Percentiles rank a stretch among this genome's conserved stretches.
Conservation (phyloP, 2,888 invertebrate species). For the Cheilosia grossa region DNA sequence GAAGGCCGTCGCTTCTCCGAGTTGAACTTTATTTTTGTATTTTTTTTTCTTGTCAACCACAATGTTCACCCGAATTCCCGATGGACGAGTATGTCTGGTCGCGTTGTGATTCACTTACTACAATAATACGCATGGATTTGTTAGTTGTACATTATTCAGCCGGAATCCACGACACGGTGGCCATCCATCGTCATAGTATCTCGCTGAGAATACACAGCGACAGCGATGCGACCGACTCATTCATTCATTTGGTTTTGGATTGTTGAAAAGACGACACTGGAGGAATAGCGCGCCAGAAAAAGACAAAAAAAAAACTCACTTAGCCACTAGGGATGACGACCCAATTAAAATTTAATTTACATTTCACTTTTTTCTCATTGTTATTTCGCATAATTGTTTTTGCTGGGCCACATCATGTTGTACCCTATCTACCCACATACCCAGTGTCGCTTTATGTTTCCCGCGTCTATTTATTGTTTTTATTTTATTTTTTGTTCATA, state of each 20-base stretch:
- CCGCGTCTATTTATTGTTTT: slow-evolving; percentile 24
- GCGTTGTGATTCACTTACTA: slow-evolving; percentile 44
- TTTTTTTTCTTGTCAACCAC: slow-evolving; percentile 14
- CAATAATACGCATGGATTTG: slow-evolving; percentile 53
- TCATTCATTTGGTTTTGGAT: slow-evolving; percentile 11
- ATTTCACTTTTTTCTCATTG: slow-evolving; percentile 22
- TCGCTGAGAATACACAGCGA: background rate
- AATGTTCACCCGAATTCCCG: slow-evolving; percentile 31
- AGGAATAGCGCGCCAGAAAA: background rate
- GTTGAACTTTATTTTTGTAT: background rate
- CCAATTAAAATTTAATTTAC: slow-evolving; percentile 71
- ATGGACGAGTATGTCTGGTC: slow-evolving; percentile 51
- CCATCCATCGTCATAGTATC: slow-evolving; percentile 14
- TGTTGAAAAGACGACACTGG: background rate
- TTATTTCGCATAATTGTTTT: slow-evolving; percentile 62
- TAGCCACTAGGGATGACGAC: slow-evolving; percentile 53
- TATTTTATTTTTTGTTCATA: background rate
- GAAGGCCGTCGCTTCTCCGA: slow-evolving; percentile 6
- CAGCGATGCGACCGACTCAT: slow-evolving; percentile 27
- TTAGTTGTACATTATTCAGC: slow-evolving; percentile 60
- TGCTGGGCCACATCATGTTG: slow-evolving; percentile 11
- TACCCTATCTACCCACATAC: background rate
- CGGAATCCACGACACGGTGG: slow-evolving; percentile 1
- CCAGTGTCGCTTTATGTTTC: background rate
- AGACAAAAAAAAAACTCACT: slow-evolving; percentile 25